Evolutionary conservation across 2,888 invertebrate species (phyloP), one percentile per base, ranked within the genome.

Genomic region (Polymixis flavicincta): DNA sequence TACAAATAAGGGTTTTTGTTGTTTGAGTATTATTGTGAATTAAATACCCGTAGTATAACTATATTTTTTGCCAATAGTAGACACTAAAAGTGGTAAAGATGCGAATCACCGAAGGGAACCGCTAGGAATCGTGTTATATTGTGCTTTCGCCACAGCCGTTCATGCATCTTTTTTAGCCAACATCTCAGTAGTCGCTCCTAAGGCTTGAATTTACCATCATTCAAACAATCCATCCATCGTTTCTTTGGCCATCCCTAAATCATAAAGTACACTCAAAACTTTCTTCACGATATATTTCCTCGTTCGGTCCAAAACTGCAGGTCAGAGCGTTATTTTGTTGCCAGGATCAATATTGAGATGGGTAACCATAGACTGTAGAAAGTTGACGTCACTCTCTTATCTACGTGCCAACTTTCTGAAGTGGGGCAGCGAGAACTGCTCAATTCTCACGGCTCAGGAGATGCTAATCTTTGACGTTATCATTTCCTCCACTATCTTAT

Each of bases 401-500:
- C 75, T 76, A 0, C 7, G 57, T 60, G 64, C 60, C 64, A 80
- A 80, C 61, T 71, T 70, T 32, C 50, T 82, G 70, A 82, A 78
- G 73, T 78, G 78, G 71, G 25, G 22, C 66, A 67, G 13, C 32
- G 6, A 72, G 77, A 68, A 77, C 55, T 65, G 42, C 42, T 76
- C 55, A 68, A 76, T 86, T 86, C 86, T 86, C 86, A 86, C 84
- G 86, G 60, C 84, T 84, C 83, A 84, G 67, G 79, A 78, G 84
- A 84, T 81, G 61, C 9, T 84, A 84, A 85, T 86, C 86, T 78
- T 61, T 76, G 80, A 81, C 84, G 78, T 69, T 86, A 86, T 86
- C 86, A 25, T 1, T 17, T 4, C 11, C 48, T 14, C n/a, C 52
- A 48, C 67, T 86, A 85, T 86, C 85, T 60, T 68, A 76, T 77